Percentiles rank a stretch among this genome's conserved stretches.
These are phyloP conservation scores for Plusia festucae DNA, from an alignment of 2,888 invertebrate genomes.

Conservation along the genomic window DNA sequence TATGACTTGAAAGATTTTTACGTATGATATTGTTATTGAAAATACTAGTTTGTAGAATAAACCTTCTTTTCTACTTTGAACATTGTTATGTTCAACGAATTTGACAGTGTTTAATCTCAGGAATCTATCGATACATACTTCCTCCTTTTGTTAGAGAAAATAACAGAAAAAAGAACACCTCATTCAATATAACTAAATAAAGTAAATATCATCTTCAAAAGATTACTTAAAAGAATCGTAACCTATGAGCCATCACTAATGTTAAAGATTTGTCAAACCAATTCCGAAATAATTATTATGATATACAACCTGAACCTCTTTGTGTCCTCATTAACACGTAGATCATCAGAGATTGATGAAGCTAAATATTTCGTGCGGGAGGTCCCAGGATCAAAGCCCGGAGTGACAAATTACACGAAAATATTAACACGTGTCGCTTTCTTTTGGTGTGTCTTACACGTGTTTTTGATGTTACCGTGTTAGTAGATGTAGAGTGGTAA, in stretches of 20 bases:
- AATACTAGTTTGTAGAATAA: too few relatives aligned
- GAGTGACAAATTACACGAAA: conserved; percentile 62
- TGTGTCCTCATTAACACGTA: conserved; percentile 45
- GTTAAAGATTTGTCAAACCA: conserved; percentile 31
- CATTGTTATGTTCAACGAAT: too few relatives aligned
- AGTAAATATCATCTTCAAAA: conserved; percentile 28
- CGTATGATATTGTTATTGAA: too few relatives aligned
- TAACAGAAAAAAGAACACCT: too few relatives aligned
- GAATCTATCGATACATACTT: too few relatives aligned
- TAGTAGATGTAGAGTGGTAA: conserved; percentile 8
- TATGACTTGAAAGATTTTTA: too few relatives aligned
- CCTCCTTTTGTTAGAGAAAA: too few relatives aligned
- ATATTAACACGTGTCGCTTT: conserved; percentile 60
- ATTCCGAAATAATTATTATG: conserved; percentile 46
- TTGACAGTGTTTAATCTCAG: too few relatives aligned
- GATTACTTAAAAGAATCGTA: neutral
- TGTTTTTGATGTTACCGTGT: conserved; percentile 41
- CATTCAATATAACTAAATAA: too few relatives aligned
- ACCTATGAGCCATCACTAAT: conserved; percentile 39
- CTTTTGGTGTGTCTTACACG: conserved; percentile 40
- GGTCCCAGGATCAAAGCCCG: conserved; percentile 55
- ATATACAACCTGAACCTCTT: conserved; percentile 30
- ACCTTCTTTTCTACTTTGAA: too few relatives aligned
- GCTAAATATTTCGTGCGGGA: conserved; percentile 51
- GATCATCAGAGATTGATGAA: conserved; percentile 43